These are phyloP conservation scores for Chondrosia reniformis DNA, from an alignment of 37 sponge, comb jelly and placozoan genomes.

Conservation along the genomic window DNA sequence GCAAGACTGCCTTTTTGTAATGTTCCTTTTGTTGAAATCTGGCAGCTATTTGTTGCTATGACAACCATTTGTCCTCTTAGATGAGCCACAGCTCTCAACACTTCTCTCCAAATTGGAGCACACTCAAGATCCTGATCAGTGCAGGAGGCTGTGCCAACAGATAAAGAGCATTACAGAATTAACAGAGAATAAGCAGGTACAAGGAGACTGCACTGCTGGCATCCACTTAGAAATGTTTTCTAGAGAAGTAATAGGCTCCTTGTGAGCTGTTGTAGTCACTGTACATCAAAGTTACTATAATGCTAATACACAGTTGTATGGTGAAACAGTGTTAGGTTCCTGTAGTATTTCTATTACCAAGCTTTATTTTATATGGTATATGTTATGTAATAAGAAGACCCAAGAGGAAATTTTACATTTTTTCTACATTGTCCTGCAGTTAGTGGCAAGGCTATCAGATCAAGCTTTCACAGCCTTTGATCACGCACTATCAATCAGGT, in stretches of 20 bases:
- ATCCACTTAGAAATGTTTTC: neutral
- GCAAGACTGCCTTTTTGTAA: too few relatives aligned
- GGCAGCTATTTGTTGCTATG: neutral
- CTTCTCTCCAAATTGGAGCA: slow-evolving; percentile 52
- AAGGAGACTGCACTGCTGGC: neutral
- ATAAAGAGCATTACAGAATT: slow-evolving; percentile 46
- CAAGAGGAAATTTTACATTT: neutral
- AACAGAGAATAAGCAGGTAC: slow-evolving; percentile 15
- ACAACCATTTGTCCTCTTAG: slow-evolving; percentile 18
- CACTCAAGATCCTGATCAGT: slow-evolving; percentile 37
- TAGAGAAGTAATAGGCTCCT: too few relatives aligned
- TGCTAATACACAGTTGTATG: too few relatives aligned
- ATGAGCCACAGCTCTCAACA: slow-evolving; percentile 50
- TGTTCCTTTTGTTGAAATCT: too few relatives aligned
- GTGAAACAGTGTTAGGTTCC: too few relatives aligned
- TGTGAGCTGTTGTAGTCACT: too few relatives aligned
- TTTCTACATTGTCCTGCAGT: neutral
- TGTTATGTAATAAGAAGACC: too few relatives aligned
- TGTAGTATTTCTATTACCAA: too few relatives aligned
- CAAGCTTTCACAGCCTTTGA: slow-evolving; percentile 11
- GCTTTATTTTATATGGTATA: too few relatives aligned
- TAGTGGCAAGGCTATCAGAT: neutral
- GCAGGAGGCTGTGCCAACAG: slow-evolving; percentile 40
- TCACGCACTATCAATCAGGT: too few relatives aligned
- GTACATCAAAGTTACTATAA: too few relatives aligned